These are phyloP conservation scores for Malacoctenus gilli DNA, from an alignment of 2,797 vertebrate species.

Conservation along the genomic window DNA sequence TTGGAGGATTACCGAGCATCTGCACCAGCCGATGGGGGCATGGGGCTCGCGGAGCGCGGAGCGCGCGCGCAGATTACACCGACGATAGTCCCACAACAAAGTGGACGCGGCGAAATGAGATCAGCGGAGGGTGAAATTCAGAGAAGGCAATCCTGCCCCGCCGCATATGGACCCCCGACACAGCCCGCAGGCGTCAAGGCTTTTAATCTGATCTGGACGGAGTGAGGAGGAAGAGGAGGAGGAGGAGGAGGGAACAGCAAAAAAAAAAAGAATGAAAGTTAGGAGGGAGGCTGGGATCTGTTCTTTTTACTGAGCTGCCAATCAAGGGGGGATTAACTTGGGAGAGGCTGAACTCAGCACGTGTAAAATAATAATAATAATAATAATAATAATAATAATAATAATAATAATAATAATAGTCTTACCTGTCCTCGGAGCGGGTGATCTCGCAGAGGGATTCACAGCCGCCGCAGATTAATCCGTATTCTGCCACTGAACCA, in stretches of 20 bases:
- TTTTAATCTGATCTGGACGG: slow-evolving; percentile 32
- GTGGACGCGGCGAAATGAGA: slow-evolving; percentile 56
- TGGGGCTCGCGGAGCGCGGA: slow-evolving; percentile 16
- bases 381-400: slow-evolving; percentile 4
- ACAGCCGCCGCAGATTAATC: slow-evolving; percentile 67
- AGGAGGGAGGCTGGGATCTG: neutral
- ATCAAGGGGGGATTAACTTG: slow-evolving; percentile 14
- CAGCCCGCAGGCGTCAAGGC: slow-evolving; percentile 4
- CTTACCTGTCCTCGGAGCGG: slow-evolving; percentile 58
- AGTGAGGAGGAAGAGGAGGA: no score
- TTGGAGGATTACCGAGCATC: slow-evolving; percentile 78
- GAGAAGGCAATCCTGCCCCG: slow-evolving; percentile 56
- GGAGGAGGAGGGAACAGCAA: neutral
- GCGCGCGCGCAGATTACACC: slow-evolving; percentile 47
- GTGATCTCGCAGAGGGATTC: slow-evolving; percentile 38
- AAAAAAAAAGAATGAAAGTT: slow-evolving; percentile 46
- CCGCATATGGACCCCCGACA: neutral
- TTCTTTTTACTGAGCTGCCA: slow-evolving; percentile 1
- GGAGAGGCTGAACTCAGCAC: slow-evolving; percentile 13
- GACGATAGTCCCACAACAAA: slow-evolving; percentile 66
- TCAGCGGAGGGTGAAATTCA: slow-evolving; percentile 58
- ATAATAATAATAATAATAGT: slow-evolving; percentile 16
- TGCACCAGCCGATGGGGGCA: slow-evolving; percentile 68
- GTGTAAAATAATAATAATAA: neutral
- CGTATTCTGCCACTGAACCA: slow-evolving; percentile 55